A percentile compares a stretch with the other conserved stretches of the same genome.
Evolutionary conservation across 1,140 invertebrate species (phyloP).

Genomic region (Bradynema listronoti): DNA sequence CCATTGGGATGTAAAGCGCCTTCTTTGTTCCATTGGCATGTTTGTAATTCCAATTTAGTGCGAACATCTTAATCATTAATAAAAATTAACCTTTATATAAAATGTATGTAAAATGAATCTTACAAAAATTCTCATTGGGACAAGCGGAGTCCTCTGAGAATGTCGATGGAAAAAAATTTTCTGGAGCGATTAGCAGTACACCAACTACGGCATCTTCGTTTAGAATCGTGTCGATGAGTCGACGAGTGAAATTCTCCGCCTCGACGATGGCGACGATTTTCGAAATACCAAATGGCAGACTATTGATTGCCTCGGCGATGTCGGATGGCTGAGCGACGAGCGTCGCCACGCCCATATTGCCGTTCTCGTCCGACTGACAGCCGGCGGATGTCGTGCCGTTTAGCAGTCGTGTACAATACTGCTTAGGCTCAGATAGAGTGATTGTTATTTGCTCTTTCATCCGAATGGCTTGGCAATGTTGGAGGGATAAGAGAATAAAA

Average conservation of each 20-base stretch:
- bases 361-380: slow-evolving; percentile 16
- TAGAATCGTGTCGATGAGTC: slow-evolving; percentile 16
- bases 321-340: slow-evolving; percentile 4
- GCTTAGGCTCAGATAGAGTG: not conserved
- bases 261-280: slow-evolving; percentile 26
- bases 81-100: slow-evolving; percentile 5
- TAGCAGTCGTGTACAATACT: slow-evolving; percentile 19
- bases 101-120: slow-evolving; percentile 16
- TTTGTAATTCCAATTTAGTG: not conserved
- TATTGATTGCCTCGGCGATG: slow-evolving; percentile 6
- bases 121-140: slow-evolving; percentile 35
- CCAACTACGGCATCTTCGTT: slow-evolving; percentile 21
- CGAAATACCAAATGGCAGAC: slow-evolving; percentile 17
- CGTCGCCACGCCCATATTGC: slow-evolving; percentile 22
- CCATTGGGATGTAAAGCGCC: slow-evolving; percentile 18
- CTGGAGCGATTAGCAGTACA: slow-evolving; percentile 15
- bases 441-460: slow-evolving; percentile 12
- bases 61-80: not conserved
- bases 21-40: slow-evolving; percentile 21
- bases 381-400: slow-evolving; percentile 26
- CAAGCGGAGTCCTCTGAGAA: slow-evolving; percentile 28
- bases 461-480: too few relatives aligned
- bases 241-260: slow-evolving; percentile 16
- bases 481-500: too few relatives aligned
- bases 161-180: not conserved